Conservation (phyloP, 2,113 vertebrate species). For the Bubo scandiacus region DNA sequence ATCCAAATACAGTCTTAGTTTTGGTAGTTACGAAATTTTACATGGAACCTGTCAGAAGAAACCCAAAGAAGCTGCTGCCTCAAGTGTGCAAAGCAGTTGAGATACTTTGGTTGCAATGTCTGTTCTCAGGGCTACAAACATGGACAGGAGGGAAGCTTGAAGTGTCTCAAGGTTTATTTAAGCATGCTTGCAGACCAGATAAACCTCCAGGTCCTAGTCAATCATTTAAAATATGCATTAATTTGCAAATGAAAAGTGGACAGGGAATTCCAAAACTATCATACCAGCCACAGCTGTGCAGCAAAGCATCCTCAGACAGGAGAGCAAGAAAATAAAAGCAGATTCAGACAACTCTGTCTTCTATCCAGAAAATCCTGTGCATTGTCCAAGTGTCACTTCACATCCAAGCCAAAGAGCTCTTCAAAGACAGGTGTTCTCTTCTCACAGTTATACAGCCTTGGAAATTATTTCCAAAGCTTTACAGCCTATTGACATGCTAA, state of each 20-base stretch:
- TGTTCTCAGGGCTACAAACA: neutral
- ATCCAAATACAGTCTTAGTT: neutral
- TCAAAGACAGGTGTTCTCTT: neutral
- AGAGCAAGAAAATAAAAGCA: neutral
- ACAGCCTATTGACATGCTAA: neutral
- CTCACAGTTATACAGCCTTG: neutral
- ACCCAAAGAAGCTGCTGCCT: neutral
- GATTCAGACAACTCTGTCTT: neutral
- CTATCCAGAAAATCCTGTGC: neutral
- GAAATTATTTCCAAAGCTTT: neutral
- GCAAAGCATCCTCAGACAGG: neutral
- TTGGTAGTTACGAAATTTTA: neutral
- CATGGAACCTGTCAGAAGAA: neutral
- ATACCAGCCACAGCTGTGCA: neutral
- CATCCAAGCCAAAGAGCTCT: neutral
- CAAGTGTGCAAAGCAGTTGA: neutral
- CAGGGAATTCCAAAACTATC: neutral
- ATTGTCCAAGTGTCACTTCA: neutral
- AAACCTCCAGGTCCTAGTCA: neutral
- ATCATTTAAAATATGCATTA: neutral
- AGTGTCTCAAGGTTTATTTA: neutral
- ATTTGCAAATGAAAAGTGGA: neutral
- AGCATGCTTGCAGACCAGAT: neutral
- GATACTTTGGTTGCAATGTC: neutral
- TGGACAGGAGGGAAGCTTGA: neutral